A percentile compares a stretch with the other conserved stretches of the same genome.
These are phyloP conservation scores for Caenorhabditis plicata DNA, from an alignment of 2,888 invertebrate species.

Conservation along the genomic window DNA sequence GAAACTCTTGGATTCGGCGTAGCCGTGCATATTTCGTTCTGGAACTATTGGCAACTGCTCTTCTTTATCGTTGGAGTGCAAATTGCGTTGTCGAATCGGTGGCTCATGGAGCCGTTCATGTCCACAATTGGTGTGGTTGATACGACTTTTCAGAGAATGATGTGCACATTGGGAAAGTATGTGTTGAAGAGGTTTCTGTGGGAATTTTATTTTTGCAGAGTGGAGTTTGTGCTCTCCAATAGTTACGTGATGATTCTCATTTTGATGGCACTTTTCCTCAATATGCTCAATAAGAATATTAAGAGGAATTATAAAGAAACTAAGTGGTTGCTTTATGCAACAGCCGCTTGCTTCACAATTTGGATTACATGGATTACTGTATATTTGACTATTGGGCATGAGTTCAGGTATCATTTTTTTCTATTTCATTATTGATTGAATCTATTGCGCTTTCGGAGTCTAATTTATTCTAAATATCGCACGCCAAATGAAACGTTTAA, in stretches of 20 bases:
- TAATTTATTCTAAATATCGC: too few species aligned
- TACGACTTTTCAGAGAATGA: slow-evolving; percentile 41
- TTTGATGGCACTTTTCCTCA: slow-evolving; percentile 58
- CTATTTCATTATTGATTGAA: too few species aligned
- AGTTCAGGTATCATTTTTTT: slow-evolving; percentile 9
- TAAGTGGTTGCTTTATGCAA: slow-evolving; percentile 61
- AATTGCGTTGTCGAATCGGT: slow-evolving; percentile 55
- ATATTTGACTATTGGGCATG: slow-evolving; percentile 41
- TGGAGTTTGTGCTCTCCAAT: slow-evolving; percentile 52
- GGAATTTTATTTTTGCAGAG: slow-evolving; percentile 10
- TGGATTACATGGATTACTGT: slow-evolving; percentile 54
- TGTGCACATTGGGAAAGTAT: slow-evolving; percentile 46
- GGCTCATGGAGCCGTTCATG: slow-evolving; percentile 54
- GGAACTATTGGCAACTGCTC: slow-evolving; percentile 65
- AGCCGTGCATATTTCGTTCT: slow-evolving; percentile 59
- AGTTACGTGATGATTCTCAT: slow-evolving; percentile 59
- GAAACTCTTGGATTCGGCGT: slow-evolving; percentile 56
- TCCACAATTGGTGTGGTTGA: slow-evolving; percentile 43
- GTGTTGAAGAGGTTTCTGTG: background rate
- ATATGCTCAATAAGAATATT: slow-evolving; percentile 58
- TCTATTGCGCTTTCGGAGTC: too few species aligned
- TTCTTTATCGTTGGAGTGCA: slow-evolving; percentile 64
- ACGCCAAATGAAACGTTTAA: too few species aligned
- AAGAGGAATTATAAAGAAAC: slow-evolving; percentile 65
- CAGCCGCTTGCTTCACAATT: slow-evolving; percentile 48